Evolutionary conservation across 2,888 invertebrate species (phyloP), one percentile per base, ranked within the genome.

Genomic region (Magallana nippona): DNA sequence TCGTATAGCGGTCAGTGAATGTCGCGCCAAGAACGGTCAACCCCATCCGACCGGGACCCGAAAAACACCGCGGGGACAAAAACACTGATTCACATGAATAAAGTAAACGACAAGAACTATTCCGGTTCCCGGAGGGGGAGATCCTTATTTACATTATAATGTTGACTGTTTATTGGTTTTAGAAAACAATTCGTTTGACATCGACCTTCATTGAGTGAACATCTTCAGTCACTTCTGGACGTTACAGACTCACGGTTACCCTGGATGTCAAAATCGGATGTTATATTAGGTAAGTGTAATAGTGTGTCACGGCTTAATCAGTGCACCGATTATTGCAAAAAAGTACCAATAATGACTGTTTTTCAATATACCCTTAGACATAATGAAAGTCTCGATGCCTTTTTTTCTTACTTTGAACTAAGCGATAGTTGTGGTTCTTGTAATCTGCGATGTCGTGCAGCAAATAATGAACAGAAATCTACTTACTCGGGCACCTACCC

Each of bases 101-200:
- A 71, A 71, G 19, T 71, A 32, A 71, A 71, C 10, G 71, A 71
- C 71, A 32, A 32, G n/a, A n/a, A 71, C 32, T 32, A 71, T 13
- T 22, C 22, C 22, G 71, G 71, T 27, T 1, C 32, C 71, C 71
- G 11, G 13, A 22, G 71, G 71, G 71, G 27, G 13, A 71, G 32
- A 71, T 71, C 71, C 22, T 71, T 71, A 71, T 71, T 71, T 71
- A 71, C 71, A 71, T 71, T 71, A 27, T 27, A 17, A 71, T 71
- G 27, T 71, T 27, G 22, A 22, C 71, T 19, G 27, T 63, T 71
- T 71, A 71, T 27, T 71, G 71, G 71, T 71, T 71, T 15, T 13
- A 71, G 71, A 27, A 32, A 71, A 71, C 32, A 71, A 13, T 27
- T 71, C 32, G 71, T 5, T 10, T 15, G 32, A 27, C 27, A 13